phyloP scores from a whole-genome alignment of 1,140 invertebrate species.

The Sarcophaga bullata region DNA sequence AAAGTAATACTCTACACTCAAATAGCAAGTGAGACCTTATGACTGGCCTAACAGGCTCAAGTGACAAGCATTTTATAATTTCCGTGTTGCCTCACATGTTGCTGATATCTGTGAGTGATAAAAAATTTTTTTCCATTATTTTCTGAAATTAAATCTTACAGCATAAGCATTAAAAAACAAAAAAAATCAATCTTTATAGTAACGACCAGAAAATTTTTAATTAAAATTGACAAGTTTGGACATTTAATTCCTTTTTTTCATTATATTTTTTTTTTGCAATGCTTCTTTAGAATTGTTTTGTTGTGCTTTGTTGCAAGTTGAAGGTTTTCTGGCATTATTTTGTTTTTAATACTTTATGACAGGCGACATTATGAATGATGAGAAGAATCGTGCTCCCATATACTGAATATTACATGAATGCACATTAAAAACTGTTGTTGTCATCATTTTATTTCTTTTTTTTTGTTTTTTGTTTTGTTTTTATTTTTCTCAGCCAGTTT shows the following conservation, averaged over 20 bases:
- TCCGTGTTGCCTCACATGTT: too few species aligned
- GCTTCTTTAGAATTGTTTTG: neutral
- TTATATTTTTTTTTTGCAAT: too few species aligned
- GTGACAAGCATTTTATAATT: too few species aligned
- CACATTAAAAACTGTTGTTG: neutral
- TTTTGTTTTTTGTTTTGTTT: too few species aligned
- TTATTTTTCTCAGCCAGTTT: too few species aligned
- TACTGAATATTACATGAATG: neutral
- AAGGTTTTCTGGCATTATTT: neutral
- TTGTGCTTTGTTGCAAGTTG: neutral
- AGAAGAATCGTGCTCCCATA: neutral
- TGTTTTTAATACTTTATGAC: constrained; percentile 2
- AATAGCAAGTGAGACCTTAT: too few species aligned
- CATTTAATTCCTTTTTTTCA: neutral
- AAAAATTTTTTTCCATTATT: neutral
- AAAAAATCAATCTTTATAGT: neutral
- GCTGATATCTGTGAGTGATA: too few species aligned
- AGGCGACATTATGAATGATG: constrained; percentile 17
- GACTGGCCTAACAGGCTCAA: too few species aligned
- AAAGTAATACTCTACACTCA: too few species aligned
- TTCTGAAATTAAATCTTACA: neutral
- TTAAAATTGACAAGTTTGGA: constrained; percentile 26
- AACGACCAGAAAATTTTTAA: constrained; percentile 9
- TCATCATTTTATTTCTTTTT: neutral
- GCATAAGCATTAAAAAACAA: neutral